A percentile compares a stretch with the other conserved stretches of the same genome.
phyloP scores from a whole-genome alignment of 2,888 invertebrate species.

The Diachrysia chrysitis region DNA sequence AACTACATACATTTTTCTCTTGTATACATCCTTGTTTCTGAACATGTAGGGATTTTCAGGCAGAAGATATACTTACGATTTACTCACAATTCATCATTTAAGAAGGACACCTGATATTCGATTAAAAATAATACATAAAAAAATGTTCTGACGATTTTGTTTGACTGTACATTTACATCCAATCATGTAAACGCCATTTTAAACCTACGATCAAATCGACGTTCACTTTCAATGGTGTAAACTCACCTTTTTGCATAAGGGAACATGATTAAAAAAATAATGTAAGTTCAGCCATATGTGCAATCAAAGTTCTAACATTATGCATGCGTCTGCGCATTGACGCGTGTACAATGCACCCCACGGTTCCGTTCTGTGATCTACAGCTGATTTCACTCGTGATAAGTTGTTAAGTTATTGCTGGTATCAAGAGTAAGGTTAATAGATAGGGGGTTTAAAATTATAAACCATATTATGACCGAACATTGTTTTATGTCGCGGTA shows the following conservation, averaged over 20 bases:
- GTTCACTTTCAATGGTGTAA: background rate
- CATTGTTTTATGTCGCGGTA: too few species aligned
- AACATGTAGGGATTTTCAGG: too few species aligned
- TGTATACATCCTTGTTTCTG: too few species aligned
- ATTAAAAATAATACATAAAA: too few species aligned
- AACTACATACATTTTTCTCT: too few species aligned
- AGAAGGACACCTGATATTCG: too few species aligned
- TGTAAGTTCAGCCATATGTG: conserved; percentile 3
- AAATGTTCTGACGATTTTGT: too few species aligned
- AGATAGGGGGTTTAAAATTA: background rate
- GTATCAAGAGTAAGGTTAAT: background rate
- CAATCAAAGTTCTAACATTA: conserved; percentile 16
- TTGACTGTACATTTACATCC: too few species aligned
- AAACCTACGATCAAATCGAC: too few species aligned
- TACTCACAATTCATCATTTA: too few species aligned
- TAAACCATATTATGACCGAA: background rate
- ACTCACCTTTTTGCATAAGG: background rate
- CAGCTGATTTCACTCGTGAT: conserved; percentile 14
- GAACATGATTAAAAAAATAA: background rate
- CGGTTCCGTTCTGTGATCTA: conserved; percentile 8
- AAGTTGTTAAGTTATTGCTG: conserved; percentile 12
- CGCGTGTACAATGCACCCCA: conserved; percentile 5
- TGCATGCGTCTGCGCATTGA: conserved; percentile 8
- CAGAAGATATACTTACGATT: too few species aligned
- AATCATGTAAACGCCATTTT: too few species aligned